Evolutionary conservation across 1,140 invertebrate genomes (phyloP).

Genomic region (Saxidomus purpurata): DNA sequence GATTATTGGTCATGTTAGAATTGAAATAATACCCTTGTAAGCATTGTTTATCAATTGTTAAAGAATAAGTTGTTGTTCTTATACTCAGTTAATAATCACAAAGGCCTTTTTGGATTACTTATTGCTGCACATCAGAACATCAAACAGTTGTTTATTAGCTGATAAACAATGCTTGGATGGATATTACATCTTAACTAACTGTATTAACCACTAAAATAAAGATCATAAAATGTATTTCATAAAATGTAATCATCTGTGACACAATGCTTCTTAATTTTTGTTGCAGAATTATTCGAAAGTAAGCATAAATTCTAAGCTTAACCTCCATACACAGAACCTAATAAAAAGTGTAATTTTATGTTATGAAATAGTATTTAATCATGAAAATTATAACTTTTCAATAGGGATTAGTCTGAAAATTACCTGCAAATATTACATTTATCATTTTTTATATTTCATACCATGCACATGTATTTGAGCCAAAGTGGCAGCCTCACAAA

Average conservation of each 20-base stretch:
- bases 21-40: too few relatives aligned
- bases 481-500: neutral
- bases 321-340: conserved; percentile 17
- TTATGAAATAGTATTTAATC: conserved; percentile 16
- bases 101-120: too few relatives aligned
- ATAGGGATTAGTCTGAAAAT: neutral
- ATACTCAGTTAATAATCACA: too few relatives aligned
- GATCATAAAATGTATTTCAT: neutral
- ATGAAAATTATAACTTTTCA: neutral
- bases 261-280: conserved; percentile 31
- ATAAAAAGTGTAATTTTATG: neutral
- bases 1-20: too few relatives aligned
- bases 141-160: too few relatives aligned
- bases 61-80: too few relatives aligned
- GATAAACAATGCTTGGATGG: too few relatives aligned
- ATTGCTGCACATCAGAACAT: too few relatives aligned
- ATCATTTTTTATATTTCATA: neutral
- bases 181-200: too few relatives aligned
- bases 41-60: too few relatives aligned
- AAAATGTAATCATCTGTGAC: neutral
- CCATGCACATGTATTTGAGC: neutral
- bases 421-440: neutral
- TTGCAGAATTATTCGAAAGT: conserved; percentile 43
- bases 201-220: neutral
- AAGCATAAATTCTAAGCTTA: conserved; percentile 13